These are phyloP conservation scores for Sinocyclocheilus maitianheensis DNA, from an alignment of 2,113 vertebrate species.

Conservation along the genomic window DNA sequence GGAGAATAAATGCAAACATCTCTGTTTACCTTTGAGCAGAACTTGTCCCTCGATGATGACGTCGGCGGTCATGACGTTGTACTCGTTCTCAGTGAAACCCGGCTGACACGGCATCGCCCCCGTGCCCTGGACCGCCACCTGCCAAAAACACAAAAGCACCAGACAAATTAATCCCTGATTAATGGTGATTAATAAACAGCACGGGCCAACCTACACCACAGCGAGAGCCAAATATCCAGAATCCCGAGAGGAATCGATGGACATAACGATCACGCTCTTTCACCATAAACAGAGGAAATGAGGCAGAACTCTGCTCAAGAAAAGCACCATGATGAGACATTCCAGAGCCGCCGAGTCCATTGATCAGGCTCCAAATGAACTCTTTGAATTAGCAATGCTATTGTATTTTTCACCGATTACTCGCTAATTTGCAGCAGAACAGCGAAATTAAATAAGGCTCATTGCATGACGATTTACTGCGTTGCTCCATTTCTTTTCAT, in stretches of 20 bases:
- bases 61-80: slow-evolving; percentile 79
- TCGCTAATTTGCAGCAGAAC: slow-evolving; percentile 29
- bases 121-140: slow-evolving; percentile 80
- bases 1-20: background rate
- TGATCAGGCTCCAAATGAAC: slow-evolving; percentile 24
- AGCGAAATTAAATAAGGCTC: slow-evolving; percentile 21
- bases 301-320: slow-evolving; percentile 36
- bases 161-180: slow-evolving; percentile 42
- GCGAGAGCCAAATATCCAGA: slow-evolving; percentile 31
- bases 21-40: slow-evolving; percentile 83
- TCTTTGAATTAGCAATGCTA: slow-evolving; percentile 41
- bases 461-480: slow-evolving; percentile 37
- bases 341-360: slow-evolving; percentile 3
- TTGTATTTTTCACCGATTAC: slow-evolving; percentile 34
- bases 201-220: background rate
- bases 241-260: slow-evolving; percentile 34
- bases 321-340: background rate
- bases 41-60: slow-evolving; percentile 82
- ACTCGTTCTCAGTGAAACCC: slow-evolving; percentile 86
- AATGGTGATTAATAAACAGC: slow-evolving; percentile 38
- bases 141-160: slow-evolving; percentile 64
- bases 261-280: slow-evolving; percentile 35
- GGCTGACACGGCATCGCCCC: slow-evolving; percentile 81
- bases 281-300: slow-evolving; percentile 44
- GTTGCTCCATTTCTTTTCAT: slow-evolving; percentile 40